Conservation (phyloP, 2,113 vertebrate genomes). For the Corythaeola cristata region DNA sequence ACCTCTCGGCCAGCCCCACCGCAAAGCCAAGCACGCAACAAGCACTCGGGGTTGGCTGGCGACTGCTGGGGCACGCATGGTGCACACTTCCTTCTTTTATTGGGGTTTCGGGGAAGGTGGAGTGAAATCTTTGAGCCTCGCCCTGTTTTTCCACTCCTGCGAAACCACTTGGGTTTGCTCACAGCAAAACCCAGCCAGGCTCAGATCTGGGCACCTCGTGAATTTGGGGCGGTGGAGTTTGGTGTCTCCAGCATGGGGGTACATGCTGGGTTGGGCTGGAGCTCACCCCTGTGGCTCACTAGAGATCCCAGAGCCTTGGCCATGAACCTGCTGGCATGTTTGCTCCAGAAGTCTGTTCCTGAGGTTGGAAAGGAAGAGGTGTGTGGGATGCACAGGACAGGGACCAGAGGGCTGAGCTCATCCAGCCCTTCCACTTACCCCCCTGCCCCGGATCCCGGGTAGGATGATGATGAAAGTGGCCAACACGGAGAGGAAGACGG, state of each 20-base stretch:
- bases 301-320: not conserved
- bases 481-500: conserved; percentile 80
- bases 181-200: not conserved
- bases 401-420: not conserved
- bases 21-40: not conserved
- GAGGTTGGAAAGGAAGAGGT: not conserved
- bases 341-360: not conserved
- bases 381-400: not conserved
- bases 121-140: not conserved
- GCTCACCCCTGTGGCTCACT: not conserved
- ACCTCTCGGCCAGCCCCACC: not conserved
- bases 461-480: conserved; percentile 86
- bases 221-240: not conserved
- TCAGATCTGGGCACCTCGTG: not conserved
- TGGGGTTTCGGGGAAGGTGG: not conserved
- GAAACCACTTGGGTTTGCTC: not conserved
- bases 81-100: not conserved
- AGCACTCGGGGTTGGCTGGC: not conserved
- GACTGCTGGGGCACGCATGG: not conserved
- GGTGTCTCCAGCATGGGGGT: not conserved
- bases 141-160: not conserved
- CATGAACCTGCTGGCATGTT: not conserved
- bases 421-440: conserved; percentile 74
- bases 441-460: conserved; percentile 89
- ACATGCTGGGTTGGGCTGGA: not conserved